These are phyloP conservation scores for Cyphomyrmex costatus DNA, from an alignment of 1,140 invertebrate species.

Conservation along the genomic window DNA sequence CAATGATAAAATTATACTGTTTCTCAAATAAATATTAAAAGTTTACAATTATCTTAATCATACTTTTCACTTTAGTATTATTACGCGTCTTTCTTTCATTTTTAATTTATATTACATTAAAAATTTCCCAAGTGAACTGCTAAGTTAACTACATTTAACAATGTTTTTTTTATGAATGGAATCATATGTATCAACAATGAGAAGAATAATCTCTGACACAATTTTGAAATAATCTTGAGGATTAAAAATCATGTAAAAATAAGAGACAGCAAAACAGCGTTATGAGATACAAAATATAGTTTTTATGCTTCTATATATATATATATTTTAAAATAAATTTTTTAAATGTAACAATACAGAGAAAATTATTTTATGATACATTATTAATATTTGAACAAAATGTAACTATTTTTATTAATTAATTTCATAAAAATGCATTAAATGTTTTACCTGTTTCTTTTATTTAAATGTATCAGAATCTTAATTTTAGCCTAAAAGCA, in stretches of 20 bases:
- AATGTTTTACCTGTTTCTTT: background rate
- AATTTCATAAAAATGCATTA: slow-evolving; percentile 13
- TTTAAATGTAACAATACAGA: background rate
- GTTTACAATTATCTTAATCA: background rate
- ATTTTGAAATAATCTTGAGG: background rate
- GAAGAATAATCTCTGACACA: background rate
- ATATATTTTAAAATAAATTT: background rate
- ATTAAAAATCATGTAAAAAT: background rate
- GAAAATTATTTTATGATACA: background rate
- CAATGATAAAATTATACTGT: background rate
- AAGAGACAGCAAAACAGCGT: background rate
- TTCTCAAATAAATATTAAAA: slow-evolving; percentile 19
- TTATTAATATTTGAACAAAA: background rate
- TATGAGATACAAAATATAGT: background rate
- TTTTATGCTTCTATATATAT: slow-evolving; percentile 32
- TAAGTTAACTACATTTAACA: background rate
- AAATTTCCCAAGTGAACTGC: slow-evolving; percentile 20
- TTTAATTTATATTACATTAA: slow-evolving; percentile 65
- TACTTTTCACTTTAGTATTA: slow-evolving; percentile 16
- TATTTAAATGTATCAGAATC: background rate
- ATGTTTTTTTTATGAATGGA: background rate
- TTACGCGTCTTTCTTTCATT: background rate
- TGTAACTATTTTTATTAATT: background rate
- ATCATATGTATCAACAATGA: background rate
- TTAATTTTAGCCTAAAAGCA: background rate